These are phyloP conservation scores for Tinamus guttatus DNA, from an alignment of 2,113 vertebrate genomes.

Conservation along the genomic window DNA sequence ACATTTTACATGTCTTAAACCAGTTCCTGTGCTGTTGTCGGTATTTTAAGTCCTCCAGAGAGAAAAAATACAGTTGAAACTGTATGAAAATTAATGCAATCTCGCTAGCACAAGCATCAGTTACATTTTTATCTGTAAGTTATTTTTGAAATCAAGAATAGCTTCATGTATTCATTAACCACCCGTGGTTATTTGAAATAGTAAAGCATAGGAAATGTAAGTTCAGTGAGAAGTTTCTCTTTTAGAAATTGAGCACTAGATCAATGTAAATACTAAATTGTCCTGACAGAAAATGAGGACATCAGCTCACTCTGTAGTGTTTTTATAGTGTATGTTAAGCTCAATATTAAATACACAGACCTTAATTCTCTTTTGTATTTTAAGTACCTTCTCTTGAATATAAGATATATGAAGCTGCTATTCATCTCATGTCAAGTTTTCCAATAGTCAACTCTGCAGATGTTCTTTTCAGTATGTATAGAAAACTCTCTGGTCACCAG, in stretches of 20 bases:
- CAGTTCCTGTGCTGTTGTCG: background rate
- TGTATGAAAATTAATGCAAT: background rate
- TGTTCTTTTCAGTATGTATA: background rate
- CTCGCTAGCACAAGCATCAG: too few species aligned
- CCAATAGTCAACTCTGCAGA: background rate
- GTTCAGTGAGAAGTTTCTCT: background rate
- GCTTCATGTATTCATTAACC: background rate
- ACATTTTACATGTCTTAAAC: background rate
- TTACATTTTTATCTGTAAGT: background rate
- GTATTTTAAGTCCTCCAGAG: background rate
- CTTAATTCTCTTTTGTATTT: background rate
- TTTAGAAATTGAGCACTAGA: background rate
- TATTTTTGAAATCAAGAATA: background rate
- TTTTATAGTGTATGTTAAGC: background rate
- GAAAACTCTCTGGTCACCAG: background rate
- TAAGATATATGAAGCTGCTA: background rate
- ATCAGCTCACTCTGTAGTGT: too few species aligned
- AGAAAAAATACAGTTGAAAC: background rate
- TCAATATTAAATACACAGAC: background rate
- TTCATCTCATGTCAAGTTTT: background rate
- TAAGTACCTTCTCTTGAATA: background rate
- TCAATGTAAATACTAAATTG: background rate
- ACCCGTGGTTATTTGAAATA: background rate
- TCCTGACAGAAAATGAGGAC: background rate
- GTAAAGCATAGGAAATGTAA: background rate